phyloP scores from a whole-genome alignment of 2,888 invertebrate species.

The Agrilus mali region DNA sequence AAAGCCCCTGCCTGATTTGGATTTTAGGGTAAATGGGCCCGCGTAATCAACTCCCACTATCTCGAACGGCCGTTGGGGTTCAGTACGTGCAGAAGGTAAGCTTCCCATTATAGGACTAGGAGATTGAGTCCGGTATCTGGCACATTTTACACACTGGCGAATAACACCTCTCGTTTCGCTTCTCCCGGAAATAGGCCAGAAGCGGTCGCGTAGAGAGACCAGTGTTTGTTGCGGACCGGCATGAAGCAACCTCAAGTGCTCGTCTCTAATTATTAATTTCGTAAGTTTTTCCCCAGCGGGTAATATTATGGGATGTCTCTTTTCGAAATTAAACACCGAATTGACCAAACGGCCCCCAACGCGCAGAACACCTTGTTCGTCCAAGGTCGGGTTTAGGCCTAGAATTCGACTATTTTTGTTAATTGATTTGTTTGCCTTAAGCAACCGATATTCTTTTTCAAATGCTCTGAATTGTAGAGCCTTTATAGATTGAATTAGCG shows the following conservation, averaged over 20 bases:
- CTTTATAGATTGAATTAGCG: too few species aligned
- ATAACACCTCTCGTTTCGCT: neutral
- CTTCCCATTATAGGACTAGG: neutral
- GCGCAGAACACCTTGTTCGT: neutral
- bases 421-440: too few species aligned
- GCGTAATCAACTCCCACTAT: neutral
- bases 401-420: too few species aligned
- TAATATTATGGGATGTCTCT: conserved; percentile 1
- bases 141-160: neutral
- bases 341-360: neutral
- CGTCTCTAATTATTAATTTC: neutral
- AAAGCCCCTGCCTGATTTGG: neutral
- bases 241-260: neutral
- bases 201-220: neutral
- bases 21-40: neutral
- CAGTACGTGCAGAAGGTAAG: neutral
- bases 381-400: conserved; percentile 1
- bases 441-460: too few species aligned
- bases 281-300: neutral
- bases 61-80: neutral
- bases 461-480: too few species aligned
- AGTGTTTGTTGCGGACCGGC: neutral
- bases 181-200: neutral
- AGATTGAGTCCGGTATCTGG: neutral
- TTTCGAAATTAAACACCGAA: neutral